Conservation (phyloP, 1,140 invertebrate genomes). For the Harlomillsia oculata region DNA sequence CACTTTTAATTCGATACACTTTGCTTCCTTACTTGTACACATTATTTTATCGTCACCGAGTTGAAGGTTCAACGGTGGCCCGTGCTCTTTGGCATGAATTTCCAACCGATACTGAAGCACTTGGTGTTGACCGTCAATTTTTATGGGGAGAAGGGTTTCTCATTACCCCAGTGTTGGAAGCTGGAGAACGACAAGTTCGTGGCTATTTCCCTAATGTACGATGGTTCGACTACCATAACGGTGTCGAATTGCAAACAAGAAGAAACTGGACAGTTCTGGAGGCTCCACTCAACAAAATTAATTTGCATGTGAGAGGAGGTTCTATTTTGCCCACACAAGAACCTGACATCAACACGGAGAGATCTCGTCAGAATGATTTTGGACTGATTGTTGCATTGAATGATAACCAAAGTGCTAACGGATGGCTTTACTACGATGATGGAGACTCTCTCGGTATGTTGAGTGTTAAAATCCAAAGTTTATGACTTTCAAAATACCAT, state of each 20-base stretch:
- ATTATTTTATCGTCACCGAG: slow-evolving; percentile 40
- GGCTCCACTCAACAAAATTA: slow-evolving; percentile 54
- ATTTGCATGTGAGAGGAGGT: slow-evolving; percentile 54
- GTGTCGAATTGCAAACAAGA: slow-evolving; percentile 36
- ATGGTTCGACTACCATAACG: slow-evolving; percentile 44
- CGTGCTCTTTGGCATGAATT: slow-evolving; percentile 38
- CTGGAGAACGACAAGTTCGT: slow-evolving; percentile 31
- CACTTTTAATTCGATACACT: slow-evolving; percentile 43
- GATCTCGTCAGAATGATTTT: slow-evolving; percentile 38
- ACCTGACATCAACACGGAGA: slow-evolving; percentile 51
- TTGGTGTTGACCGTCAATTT: slow-evolving; percentile 37
- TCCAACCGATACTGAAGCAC: slow-evolving; percentile 35
- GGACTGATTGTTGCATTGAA: slow-evolving; percentile 39
- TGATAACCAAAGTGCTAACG: slow-evolving; percentile 35
- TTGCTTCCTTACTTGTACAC: slow-evolving; percentile 47
- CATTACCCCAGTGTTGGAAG: slow-evolving; percentile 36
- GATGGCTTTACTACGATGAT: slow-evolving; percentile 41
- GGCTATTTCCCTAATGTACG: slow-evolving; percentile 42
- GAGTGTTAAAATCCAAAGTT: too few species aligned
- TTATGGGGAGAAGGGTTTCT: slow-evolving; percentile 37
- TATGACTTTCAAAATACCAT: too few species aligned
- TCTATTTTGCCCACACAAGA: slow-evolving; percentile 59
- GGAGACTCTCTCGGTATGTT: slow-evolving; percentile 54
- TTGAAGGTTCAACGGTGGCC: slow-evolving; percentile 34
- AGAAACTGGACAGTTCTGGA: slow-evolving; percentile 4